Percentiles rank a stretch among this genome's conserved stretches.
Conservation (phyloP, 2,797 vertebrate genomes). For the Cirrhinus mrigala region DNA sequence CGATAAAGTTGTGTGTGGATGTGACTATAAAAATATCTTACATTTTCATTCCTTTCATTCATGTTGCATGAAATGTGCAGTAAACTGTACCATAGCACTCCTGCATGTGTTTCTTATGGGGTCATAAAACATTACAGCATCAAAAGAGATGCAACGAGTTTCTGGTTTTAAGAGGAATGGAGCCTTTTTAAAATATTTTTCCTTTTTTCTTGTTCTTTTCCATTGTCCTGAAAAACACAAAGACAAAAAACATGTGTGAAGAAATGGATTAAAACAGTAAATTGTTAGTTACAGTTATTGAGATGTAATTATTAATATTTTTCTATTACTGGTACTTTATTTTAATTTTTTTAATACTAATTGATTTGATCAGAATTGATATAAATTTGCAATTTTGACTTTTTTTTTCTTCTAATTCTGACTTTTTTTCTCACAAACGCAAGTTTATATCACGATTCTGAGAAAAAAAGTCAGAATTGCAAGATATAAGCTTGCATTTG, state of each 20-base stretch:
- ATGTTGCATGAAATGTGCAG: constrained; percentile 43
- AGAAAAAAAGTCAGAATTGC: too few relatives aligned
- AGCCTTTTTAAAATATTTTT: constrained; percentile 79
- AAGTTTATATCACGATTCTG: too few relatives aligned
- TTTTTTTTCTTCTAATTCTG: too few relatives aligned
- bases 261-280: not conserved
- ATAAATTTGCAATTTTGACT: too few relatives aligned
- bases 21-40: not conserved
- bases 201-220: constrained; percentile 89
- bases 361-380: too few relatives aligned
- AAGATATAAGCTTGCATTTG: too few relatives aligned
- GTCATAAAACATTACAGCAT: constrained; percentile 64
- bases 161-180: constrained; percentile 45
- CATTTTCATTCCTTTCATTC: not conserved
- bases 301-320: not conserved
- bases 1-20: constrained; percentile 19
- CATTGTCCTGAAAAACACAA: constrained; percentile 77
- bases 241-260: not conserved
- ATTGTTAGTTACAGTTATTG: not conserved
- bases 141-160: constrained; percentile 58
- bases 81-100: not conserved
- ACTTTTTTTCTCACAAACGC: too few relatives aligned
- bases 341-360: too few relatives aligned
- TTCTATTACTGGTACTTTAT: not conserved
- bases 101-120: constrained; percentile 55